Percentiles rank a stretch among this genome's conserved stretches.
phyloP scores from a whole-genome alignment of 1,140 invertebrate species.

The Ptiloglossa arizonensis region DNA sequence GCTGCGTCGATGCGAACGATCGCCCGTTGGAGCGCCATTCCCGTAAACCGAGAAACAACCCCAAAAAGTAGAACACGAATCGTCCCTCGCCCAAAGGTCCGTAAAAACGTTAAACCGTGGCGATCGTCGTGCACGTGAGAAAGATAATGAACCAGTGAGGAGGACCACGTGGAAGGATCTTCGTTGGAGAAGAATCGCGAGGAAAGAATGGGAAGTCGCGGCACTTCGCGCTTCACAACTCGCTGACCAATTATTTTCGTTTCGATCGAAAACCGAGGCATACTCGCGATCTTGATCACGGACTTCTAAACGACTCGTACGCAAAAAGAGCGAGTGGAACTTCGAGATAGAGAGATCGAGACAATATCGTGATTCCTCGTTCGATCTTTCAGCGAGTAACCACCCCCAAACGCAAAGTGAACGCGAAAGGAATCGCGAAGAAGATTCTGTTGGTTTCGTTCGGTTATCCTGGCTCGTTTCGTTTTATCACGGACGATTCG shows the following conservation, averaged over 20 bases:
- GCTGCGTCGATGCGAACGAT: slow-evolving; percentile 7
- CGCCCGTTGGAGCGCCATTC: slow-evolving; percentile 11
- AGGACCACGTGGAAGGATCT: too few species aligned
- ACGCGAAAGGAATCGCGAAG: too few species aligned
- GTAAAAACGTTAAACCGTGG: neutral
- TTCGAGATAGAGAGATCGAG: neutral
- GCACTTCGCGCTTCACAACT: too few species aligned
- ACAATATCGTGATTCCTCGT: neutral
- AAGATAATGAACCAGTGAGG: too few species aligned
- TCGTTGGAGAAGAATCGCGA: neutral
- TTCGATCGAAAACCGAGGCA: too few species aligned
- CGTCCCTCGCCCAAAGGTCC: neutral
- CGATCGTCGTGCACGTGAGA: neutral
- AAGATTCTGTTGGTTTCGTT: neutral
- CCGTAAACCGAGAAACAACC: neutral
- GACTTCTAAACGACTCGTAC: too few species aligned
- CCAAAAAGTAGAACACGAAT: slow-evolving; percentile 9
- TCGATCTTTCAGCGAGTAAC: too few species aligned
- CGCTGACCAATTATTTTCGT: neutral
- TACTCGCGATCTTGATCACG: too few species aligned
- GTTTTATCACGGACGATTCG: slow-evolving; percentile 41
- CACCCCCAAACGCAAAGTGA: too few species aligned
- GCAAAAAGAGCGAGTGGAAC: too few species aligned
- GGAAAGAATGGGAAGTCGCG: too few species aligned
- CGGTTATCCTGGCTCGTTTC: slow-evolving; percentile 3